Base-by-base conservation (phyloP, 2,797 vertebrate genomes). In the Coluber constrictor region DNA sequence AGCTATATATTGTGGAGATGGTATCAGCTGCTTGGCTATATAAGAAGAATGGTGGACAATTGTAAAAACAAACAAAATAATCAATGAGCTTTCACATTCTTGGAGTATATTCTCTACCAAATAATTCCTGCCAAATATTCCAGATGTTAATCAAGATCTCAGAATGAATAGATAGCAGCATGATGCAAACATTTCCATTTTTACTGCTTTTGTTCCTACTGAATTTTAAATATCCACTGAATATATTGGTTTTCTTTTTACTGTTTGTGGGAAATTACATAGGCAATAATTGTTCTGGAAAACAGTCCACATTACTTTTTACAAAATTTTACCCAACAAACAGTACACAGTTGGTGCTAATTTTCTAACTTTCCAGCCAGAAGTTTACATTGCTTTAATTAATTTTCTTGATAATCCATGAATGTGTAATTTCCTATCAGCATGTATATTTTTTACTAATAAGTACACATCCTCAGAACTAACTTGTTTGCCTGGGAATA, bases 401-500 rank as follows among this genome's bases (percentile, higher is more conserved):
- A 83, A 83, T 43, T 56, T 29, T 10, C 9, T 59, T 92, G 37
- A 60, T 89, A 54, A 89, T 89, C 60, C 55, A 90, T 90, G 57
- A 83, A 43, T 92, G 15, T 90, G 47, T 51, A 87, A 90, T 93
- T 87, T 90, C 51, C 55, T 59, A 87, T 90, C 18, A 89, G 54
- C 16, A 54, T 83, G 23, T 74, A 92, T 92, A 70, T 11, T 56
- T 7, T 15, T 86, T 87, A 61, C 23, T 55, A 60, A 93, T 90
- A 86, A 87, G 47, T 87, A 12, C 11, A 27, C 23, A 27, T 13
- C 20, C 25, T 56, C 86, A 27, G 16, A 29, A 79, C 60, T 32
- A 89, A 56, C 9, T 51, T 89, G 70, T 27, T 60, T 61, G 2
- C 20, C 32, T 86, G 23, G n/a, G n/a, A 61, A 60, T 55, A 70